These are phyloP conservation scores for Synergus japonicus DNA, from an alignment of 2,888 invertebrate species.

Conservation along the genomic window DNA sequence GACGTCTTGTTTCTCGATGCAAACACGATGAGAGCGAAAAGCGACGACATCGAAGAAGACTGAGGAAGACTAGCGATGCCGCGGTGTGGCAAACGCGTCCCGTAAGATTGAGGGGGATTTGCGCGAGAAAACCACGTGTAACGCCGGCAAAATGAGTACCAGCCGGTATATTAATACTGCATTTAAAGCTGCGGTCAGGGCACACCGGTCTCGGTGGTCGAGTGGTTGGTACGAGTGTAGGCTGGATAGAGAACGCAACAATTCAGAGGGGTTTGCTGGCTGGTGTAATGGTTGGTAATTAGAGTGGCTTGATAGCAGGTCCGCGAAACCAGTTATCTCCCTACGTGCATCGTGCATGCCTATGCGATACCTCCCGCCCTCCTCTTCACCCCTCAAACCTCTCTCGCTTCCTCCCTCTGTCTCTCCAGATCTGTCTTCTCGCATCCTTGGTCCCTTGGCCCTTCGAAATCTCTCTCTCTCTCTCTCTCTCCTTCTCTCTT, in stretches of 20 bases:
- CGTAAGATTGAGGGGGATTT: constrained; percentile 45
- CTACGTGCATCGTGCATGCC: constrained; percentile 74
- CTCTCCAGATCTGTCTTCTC: constrained; percentile 34
- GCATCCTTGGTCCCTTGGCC: constrained; percentile 42
- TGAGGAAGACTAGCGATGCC: constrained; percentile 4
- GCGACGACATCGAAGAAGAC: constrained; percentile 29
- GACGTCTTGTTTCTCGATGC: constrained; percentile 31
- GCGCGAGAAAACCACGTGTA: constrained; percentile 65
- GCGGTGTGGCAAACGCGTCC: constrained; percentile 1
- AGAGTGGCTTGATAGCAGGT: constrained; percentile 75
- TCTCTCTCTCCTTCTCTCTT: constrained; percentile 48
- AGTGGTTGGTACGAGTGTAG: constrained; percentile 68
- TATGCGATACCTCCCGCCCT: constrained; percentile 53
- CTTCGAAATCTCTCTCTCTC: constrained; percentile 50
- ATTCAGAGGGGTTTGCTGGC: constrained; percentile 71
- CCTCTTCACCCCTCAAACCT: constrained; percentile 27
- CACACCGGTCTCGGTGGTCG: constrained; percentile 70
- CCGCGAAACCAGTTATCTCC: constrained; percentile 75
- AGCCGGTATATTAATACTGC: constrained; percentile 72
- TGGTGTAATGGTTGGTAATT: constrained; percentile 75
- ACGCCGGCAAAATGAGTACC: constrained; percentile 67
- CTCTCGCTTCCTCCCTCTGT: constrained; percentile 44
- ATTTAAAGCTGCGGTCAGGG: constrained; percentile 73
- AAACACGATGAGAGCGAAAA: constrained; percentile 28
- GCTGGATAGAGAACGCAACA: constrained; percentile 69